Evolutionary conservation across 1,140 invertebrate genomes (phyloP).

Genomic region (Vollenhovia emeryi): DNA sequence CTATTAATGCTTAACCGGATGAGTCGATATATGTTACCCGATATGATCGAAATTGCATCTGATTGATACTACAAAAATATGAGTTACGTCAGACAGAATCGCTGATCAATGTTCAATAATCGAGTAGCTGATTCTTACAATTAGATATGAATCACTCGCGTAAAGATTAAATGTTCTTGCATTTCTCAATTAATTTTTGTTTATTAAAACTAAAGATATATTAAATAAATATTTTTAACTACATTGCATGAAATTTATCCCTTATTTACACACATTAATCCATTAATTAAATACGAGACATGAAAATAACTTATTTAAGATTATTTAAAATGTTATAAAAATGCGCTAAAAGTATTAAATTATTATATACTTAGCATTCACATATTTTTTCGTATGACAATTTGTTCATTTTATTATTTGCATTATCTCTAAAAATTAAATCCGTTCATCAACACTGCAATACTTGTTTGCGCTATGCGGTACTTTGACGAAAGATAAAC

Average conservation of each 20-base stretch:
- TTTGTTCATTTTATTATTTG: not conserved
- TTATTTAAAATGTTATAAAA: not conserved
- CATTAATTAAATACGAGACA: not conserved
- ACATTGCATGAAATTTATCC: not conserved
- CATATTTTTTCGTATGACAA: not conserved
- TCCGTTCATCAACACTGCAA: not conserved
- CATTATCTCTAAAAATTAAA: not conserved
- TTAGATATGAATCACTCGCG: not conserved
- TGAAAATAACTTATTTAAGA: not conserved
- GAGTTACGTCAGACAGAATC: constrained; percentile 26
- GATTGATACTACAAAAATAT: constrained; percentile 21
- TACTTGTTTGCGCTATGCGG: not conserved
- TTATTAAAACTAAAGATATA: not conserved
- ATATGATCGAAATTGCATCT: constrained; percentile 8
- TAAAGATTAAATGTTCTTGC: not conserved
- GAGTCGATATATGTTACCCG: not conserved
- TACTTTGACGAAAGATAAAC: not conserved
- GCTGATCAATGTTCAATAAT: constrained; percentile 43
- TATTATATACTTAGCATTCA: not conserved
- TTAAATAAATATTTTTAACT: not conserved
- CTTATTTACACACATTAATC: not conserved
- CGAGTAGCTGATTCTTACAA: not conserved
- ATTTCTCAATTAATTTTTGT: not conserved
- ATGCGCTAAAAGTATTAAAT: not conserved
- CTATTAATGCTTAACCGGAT: not conserved